Base-by-base conservation (phyloP, 2,888 invertebrate species). In the Argyresthia goedartella region DNA sequence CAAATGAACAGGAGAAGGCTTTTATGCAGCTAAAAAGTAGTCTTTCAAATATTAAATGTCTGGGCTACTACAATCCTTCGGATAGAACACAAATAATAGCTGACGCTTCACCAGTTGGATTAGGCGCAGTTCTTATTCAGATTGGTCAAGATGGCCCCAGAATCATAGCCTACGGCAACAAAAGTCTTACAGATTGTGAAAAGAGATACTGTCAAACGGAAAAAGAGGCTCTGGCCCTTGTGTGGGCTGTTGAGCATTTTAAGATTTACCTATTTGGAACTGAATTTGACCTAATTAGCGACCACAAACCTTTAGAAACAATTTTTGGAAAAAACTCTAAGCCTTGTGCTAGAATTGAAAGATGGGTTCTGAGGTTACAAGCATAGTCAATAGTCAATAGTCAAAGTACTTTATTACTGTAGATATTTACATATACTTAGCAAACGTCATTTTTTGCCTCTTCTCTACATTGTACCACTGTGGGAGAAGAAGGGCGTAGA, bases 261-360 rank as follows among this genome's bases (percentile, higher is more conserved):
- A 13, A 60, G 8, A 53, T 60, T 1, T 66, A 57, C 15, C 50
- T 65, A 0, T 65, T 41, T 50, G 63, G 64, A 0, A 67, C 64
- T 45, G 49, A 54, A 33, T 63, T 65, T 45, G 70, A 68, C 1
- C 57, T 70, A 3, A 51, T 64, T 0, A 67, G 56, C 0, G 68
- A 69, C 49, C 66, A 69, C 44, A 67, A 69, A 39, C 75, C 81
- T 0, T 55, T 86, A 4, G 69, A 72, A 35, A 52, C 61, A 4
- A 42, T 73, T 6, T 71, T 71, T 51, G 54, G 62, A 0, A 52
- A 56, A 11, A 53, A 46, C 34, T 67, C 67, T 1, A 69, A 67
- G 53, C 65, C 69, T 0, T 66, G 65, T 44, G 72, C 69, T 0
- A 44, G 72, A 10, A 60, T 71, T 6, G 68, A 71, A 52, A 50